Evolutionary conservation across 2,888 invertebrate genomes (phyloP), one percentile per base, ranked within the genome.

Genomic region (Dichetophora obliterata): DNA sequence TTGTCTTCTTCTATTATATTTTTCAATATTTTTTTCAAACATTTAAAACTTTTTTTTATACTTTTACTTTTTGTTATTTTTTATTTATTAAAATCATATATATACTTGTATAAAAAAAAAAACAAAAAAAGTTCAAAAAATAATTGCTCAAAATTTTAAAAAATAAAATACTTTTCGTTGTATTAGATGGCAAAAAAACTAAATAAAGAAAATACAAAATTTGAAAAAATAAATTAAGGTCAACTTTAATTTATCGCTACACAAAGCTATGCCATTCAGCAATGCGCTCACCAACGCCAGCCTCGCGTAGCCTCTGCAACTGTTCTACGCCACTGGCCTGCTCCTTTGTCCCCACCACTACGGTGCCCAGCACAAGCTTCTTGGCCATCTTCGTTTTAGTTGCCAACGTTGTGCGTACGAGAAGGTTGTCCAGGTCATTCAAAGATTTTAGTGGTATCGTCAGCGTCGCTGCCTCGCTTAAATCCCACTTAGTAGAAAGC

Each of bases 401-500:
- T 8, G 89, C 89, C 72, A 90, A 77, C 1, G 89, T 88, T 0
- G 85, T 85, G 34, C 84, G 85, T 5, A 89, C 84, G n/a, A 85
- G 82, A 68, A 89, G 84, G 48, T 87, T 79, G 43, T 89, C 84
- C 54, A 90, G 76, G 78, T 84, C 84, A 2, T 86, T 83, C n/a
- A 84, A 66, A 22, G 81, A 83, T 37, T 84, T 84, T 31, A 89
- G 69, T 1, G 89, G 88, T 57, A 90, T 83, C 3, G 77, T 81
- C 0, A 89, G 81, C 0, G 86, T 86, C 2, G 89, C 87, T 48
- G 82, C 80, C 5, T 83, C 84, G 14, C 81, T 77, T 5, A 82
- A 83, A 5, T 92, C 91, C 90, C 95, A 93, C 88, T 94, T 93
- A 83, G 93, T 92, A n/a, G 95, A 94, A 77, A 95, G 93, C 4